phyloP scores from a whole-genome alignment of 2,797 vertebrate species.

The Thripadectes ignobilis region DNA sequence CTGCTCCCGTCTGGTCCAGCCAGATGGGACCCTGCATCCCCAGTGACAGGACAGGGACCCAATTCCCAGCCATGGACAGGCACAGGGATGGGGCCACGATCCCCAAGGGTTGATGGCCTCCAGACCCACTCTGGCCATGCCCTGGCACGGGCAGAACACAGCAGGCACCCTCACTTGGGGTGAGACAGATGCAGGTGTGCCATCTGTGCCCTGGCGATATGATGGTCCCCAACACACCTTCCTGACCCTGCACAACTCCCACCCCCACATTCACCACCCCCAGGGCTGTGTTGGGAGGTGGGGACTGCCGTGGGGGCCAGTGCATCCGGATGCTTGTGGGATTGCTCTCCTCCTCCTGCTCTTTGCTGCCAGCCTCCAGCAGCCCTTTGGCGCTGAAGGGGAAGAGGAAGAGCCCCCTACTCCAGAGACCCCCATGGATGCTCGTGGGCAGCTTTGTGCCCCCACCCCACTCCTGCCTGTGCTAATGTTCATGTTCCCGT shows the following conservation, averaged over 20 bases:
- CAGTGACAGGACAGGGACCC: background rate
- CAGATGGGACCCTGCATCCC: background rate
- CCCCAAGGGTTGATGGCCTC: background rate
- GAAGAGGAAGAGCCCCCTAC: background rate
- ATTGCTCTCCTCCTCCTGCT: background rate
- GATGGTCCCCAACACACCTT: background rate
- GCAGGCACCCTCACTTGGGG: background rate
- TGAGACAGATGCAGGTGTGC: accelerated
- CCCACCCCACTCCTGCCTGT: background rate
- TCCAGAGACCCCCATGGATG: accelerated
- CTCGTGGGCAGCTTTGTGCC: background rate
- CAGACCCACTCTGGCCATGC: background rate
- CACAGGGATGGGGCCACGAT: background rate
- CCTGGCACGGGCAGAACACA: background rate
- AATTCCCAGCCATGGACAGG: background rate
- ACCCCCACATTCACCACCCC: background rate
- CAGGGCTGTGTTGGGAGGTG: accelerated
- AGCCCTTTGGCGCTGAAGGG: background rate
- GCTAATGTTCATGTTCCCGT: background rate
- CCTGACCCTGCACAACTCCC: background rate
- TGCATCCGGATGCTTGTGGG: background rate
- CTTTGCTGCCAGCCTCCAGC: background rate
- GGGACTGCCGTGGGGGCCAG: accelerated
- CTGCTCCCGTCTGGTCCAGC: background rate
- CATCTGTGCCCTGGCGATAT: background rate